Evolutionary conservation across 2,888 invertebrate genomes (phyloP), one percentile per base, ranked within the genome.

Genomic region (Lasius fuliginosus): DNA sequence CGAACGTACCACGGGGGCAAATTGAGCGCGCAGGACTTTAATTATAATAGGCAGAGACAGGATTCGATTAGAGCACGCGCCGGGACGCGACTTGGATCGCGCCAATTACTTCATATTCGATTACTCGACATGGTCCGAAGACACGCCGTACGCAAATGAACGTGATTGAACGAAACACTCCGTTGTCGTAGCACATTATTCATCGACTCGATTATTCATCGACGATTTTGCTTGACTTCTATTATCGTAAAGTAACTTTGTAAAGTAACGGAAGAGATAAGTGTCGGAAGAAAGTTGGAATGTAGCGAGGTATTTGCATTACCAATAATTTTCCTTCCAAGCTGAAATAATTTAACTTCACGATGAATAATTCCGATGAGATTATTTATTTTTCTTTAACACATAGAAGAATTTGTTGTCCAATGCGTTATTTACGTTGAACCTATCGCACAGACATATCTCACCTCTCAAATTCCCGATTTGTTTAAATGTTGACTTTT

Each of bases 1-100:
- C 60, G 12, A 73, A 62, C 62, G 8, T 30, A 12, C 49, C 73
- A 73, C 60, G 27, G 60, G 33, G 79, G 33, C 73, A 73, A 46
- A 81, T 71, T 73, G 11, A 81, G 27, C 30, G 9, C 46, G 46
- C 18, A 23, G 60, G 53, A 62, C 33, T 73, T 81, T 81, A 81
- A 81, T 81, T 81, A 62, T 81, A 81, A 81, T 36, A 58, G 79
- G 36, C 79, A 81, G 79, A 73, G 73, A 73, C 79, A 73, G 62
- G 73, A 82, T 76, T 76, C 82, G 76, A 82, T 82, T 82, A 82
- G 27, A 82, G 27, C n/a, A 56, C 40, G 53, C 40, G 30, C n/a
- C 15, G 75, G 42, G 75, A 75, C 30, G 65, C 53, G 53, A 15
- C 76, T 82, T 75, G 76, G 42, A 76, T 75, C 82, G 30, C 53